A percentile compares a stretch with the other conserved stretches of the same genome.
phyloP scores from a whole-genome alignment of 2,797 vertebrate species.

The Onychomys torridus region DNA sequence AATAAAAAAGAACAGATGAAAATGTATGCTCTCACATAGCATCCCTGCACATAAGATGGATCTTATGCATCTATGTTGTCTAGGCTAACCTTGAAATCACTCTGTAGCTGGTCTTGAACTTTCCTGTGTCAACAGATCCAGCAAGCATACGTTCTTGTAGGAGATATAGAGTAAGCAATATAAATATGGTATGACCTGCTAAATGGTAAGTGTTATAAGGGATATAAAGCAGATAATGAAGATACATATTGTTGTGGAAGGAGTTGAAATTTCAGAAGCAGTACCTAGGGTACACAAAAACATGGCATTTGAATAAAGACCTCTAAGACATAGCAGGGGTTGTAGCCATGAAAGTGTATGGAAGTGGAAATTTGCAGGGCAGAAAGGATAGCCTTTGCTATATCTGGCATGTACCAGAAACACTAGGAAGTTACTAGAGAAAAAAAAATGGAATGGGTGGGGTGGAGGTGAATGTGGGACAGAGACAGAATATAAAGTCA shows the following conservation, averaged over 20 bases:
- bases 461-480: too few species aligned
- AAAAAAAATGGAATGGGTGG: not conserved
- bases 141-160: not conserved
- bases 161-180: not conserved
- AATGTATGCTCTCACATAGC: not conserved
- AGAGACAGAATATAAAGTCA: not conserved
- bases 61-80: not conserved
- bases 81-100: not conserved
- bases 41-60: not conserved
- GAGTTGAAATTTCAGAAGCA: not conserved
- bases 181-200: not conserved
- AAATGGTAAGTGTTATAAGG: not conserved
- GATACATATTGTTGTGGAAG: not conserved
- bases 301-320: not conserved
- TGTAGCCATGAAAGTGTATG: not conserved
- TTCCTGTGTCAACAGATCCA: not conserved
- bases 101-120: not conserved
- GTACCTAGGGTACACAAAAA: not conserved
- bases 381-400: not conserved
- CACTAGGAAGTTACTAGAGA: not conserved
- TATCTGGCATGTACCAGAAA: not conserved
- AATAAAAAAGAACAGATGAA: not conserved
- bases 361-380: not conserved
- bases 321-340: not conserved
- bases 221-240: slow-evolving; percentile 6